These are phyloP conservation scores for Microplitis manilae DNA, from an alignment of 2,888 invertebrate species.

Conservation along the genomic window DNA sequence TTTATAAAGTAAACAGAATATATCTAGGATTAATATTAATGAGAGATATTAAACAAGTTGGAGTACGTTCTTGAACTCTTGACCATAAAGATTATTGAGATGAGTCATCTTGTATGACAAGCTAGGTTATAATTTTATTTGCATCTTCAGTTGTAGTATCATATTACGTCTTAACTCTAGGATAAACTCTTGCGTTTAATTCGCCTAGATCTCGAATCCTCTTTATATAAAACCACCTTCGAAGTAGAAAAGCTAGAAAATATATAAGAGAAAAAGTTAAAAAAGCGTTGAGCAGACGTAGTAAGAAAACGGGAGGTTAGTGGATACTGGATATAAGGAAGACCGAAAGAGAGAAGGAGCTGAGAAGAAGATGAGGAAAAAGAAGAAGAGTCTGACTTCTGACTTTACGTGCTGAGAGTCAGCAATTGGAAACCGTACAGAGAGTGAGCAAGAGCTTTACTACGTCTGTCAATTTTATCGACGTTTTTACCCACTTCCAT, in stretches of 20 bases:
- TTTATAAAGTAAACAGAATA: too few relatives aligned
- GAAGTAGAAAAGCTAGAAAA: slow-evolving; percentile 18
- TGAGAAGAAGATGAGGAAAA: slow-evolving; percentile 5
- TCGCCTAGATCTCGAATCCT: background rate
- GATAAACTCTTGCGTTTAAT: background rate
- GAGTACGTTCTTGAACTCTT: too few relatives aligned
- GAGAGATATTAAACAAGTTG: too few relatives aligned
- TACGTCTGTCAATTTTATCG: slow-evolving; percentile 50
- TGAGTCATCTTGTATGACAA: too few relatives aligned
- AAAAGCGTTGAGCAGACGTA: background rate
- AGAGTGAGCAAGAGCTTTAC: slow-evolving; percentile 37
- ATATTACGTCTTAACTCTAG: too few relatives aligned
- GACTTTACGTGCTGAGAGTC: slow-evolving; percentile 31
- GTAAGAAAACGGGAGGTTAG: too few relatives aligned
- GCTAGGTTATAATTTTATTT: too few relatives aligned
- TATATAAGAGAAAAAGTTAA: background rate
- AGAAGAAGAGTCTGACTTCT: background rate
- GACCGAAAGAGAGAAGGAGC: background rate
- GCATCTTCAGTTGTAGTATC: too few relatives aligned
- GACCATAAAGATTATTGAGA: too few relatives aligned
- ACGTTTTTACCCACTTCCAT: slow-evolving; percentile 50
- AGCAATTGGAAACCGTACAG: slow-evolving; percentile 21
- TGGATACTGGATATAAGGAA: too few relatives aligned
- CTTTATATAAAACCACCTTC: background rate
- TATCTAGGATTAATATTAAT: too few relatives aligned